Evolutionary conservation across 2,888 invertebrate genomes (phyloP).

Genomic region (Spisula solida): DNA sequence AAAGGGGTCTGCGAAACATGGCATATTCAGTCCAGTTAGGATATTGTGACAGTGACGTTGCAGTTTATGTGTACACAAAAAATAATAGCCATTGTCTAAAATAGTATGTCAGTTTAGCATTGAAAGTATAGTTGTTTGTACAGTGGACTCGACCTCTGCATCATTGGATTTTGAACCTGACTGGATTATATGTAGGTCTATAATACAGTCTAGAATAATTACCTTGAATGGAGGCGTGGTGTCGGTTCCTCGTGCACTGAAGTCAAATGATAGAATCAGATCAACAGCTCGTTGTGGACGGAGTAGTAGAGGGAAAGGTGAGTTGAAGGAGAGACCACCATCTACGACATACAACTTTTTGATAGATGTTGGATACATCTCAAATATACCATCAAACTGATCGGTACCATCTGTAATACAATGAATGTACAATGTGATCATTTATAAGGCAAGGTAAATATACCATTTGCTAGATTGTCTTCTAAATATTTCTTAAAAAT

Average conservation of each 20-base stretch:
- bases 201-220: slow-evolving; percentile 22
- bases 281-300: slow-evolving; percentile 88
- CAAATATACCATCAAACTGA: slow-evolving; percentile 86
- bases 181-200: too few species aligned
- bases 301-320: slow-evolving; percentile 88
- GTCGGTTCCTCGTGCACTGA: slow-evolving; percentile 87
- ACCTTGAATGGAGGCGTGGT: slow-evolving; percentile 87
- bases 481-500: too few species aligned
- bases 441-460: not conserved
- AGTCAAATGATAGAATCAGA: slow-evolving; percentile 88
- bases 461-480: too few species aligned
- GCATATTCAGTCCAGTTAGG: too few species aligned
- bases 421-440: not conserved
- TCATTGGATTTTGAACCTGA: too few species aligned
- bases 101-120: too few species aligned
- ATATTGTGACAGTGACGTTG: too few species aligned
- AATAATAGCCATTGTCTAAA: too few species aligned
- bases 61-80: too few species aligned
- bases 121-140: too few species aligned
- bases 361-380: slow-evolving; percentile 86
- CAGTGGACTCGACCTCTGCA: too few species aligned
- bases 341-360: slow-evolving; percentile 88
- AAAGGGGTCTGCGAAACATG: too few species aligned
- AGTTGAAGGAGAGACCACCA: slow-evolving; percentile 88
- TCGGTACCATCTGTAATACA: slow-evolving; percentile 64